Evolutionary conservation across 2,797 vertebrate genomes (phyloP).

Genomic region (Mormyrus hasselquistii): DNA sequence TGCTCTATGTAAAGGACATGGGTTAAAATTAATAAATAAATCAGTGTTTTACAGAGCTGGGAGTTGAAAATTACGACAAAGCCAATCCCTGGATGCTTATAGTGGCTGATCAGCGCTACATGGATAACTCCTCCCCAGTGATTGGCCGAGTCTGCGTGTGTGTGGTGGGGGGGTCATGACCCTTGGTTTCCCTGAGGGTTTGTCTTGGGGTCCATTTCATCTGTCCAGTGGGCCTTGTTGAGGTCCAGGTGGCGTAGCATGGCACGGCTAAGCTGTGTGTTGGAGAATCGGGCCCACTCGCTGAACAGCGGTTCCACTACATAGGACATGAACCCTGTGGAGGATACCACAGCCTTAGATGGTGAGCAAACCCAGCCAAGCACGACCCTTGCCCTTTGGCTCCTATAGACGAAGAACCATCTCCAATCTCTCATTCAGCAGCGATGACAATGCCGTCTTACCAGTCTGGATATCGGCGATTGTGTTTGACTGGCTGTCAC

Average conservation of each 20-base stretch:
- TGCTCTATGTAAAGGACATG: constrained; percentile 62
- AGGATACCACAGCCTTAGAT: not conserved
- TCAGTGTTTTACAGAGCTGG: constrained; percentile 54
- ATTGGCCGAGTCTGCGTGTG: not conserved
- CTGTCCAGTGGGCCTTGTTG: constrained; percentile 73
- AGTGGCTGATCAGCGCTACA: not conserved
- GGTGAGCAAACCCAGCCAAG: too few species aligned
- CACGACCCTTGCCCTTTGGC: not conserved
- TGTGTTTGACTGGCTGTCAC: constrained; percentile 70
- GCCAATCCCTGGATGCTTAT: constrained; percentile 24
- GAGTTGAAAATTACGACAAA: constrained; percentile 59
- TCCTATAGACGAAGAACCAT: not conserved
- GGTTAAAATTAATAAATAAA: constrained; percentile 35
- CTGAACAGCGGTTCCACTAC: constrained; percentile 73
- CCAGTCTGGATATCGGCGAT: constrained; percentile 76
- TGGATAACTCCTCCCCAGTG: not conserved
- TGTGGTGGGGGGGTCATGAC: not conserved
- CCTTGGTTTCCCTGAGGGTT: constrained; percentile 68
- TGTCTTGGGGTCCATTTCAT: constrained; percentile 59
- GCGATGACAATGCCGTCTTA: constrained; percentile 41
- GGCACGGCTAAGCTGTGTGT: constrained; percentile 65
- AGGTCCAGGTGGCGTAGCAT: constrained; percentile 72
- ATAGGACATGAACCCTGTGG: constrained; percentile 73
- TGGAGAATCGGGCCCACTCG: constrained; percentile 72
- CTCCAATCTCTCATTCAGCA: not conserved